These are phyloP conservation scores for Agonopterix heracliana DNA, from an alignment of 2,888 invertebrate species.

Conservation along the genomic window DNA sequence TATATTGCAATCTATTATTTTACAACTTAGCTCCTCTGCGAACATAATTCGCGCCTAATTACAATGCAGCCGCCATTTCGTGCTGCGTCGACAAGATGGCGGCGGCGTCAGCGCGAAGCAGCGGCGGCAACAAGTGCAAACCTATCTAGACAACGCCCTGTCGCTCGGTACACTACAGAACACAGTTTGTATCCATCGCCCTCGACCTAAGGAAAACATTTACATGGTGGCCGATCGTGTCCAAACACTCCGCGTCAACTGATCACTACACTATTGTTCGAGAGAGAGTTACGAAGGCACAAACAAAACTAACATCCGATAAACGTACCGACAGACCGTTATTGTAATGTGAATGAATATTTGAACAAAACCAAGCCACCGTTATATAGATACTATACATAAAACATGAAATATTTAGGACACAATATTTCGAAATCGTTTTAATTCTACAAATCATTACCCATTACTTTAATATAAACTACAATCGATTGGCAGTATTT, in stretches of 20 bases:
- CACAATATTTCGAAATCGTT: constrained; percentile 66
- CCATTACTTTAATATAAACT: constrained; percentile 60
- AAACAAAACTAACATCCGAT: constrained; percentile 19
- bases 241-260: constrained; percentile 14
- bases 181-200: constrained; percentile 69
- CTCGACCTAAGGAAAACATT: constrained; percentile 59
- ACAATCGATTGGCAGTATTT: constrained; percentile 74
- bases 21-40: constrained; percentile 58
- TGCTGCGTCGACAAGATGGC: constrained; percentile 10
- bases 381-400: constrained; percentile 61
- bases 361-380: constrained; percentile 38
- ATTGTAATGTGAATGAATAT: too few species aligned
- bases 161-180: constrained; percentile 70
- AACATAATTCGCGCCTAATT: constrained; percentile 42
- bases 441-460: constrained; percentile 67
- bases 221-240: constrained; percentile 34
- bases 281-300: constrained; percentile 13
- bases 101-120: constrained; percentile 16
- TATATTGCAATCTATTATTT: constrained; percentile 67
- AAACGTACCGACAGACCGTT: neutral
- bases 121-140: constrained; percentile 41
- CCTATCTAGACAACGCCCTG: constrained; percentile 66
- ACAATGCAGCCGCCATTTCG: constrained; percentile 27
- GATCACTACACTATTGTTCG: constrained; percentile 16
- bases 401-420: constrained; percentile 62